Evolutionary conservation across 1,140 invertebrate genomes (phyloP), one percentile per base, ranked within the genome.

Genomic region (Drosophila nigrodunni): DNA sequence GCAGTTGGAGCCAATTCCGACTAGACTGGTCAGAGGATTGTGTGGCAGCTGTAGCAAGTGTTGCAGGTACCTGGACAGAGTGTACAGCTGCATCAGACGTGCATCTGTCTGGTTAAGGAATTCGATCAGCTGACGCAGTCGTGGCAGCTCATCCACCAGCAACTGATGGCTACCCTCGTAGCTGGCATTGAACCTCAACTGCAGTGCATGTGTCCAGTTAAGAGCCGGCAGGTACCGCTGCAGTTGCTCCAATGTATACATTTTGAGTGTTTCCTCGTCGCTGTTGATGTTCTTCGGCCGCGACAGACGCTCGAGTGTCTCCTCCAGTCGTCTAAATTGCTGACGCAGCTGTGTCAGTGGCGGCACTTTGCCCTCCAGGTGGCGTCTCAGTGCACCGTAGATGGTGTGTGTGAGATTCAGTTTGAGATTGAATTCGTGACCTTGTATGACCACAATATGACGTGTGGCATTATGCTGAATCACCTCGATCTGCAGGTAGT

Each of bases 381-480:
- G 15, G 0, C 61, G 59, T 1, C 55, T 37, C 7, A 88, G 25
- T 0, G 75, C 85, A 0, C 49, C 15, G 10, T 74, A 89, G 0
- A 81, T 80, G n/a, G 47, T 55, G 5, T 11, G 8, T 11, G 65
- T 82, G 3, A 88, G 71, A 65, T 73, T 83, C 41, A 82, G 49
- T n/a, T 13, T 58, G 4, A 75, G 57, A 58, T 77, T 74, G n/a
- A 64, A 62, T 13, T 89, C 88, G 43, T 88, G 85, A 1, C 74
- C 77, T 61, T 76, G 65, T 13, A 88, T 74, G 6, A 80, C 35
- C 4, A 88, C 46, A 55, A 85, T 75, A 34, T 88, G 85, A 8
- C 64, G 70, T 8, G 55, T 80, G 47, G 71, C 58, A 69, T 89
- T 88, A 13, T 88, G 74, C 13, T 80, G 82, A 7, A 68, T 66